Base-by-base conservation (phyloP, 2,888 invertebrate genomes). In the Megalurothrips usitatus region DNA sequence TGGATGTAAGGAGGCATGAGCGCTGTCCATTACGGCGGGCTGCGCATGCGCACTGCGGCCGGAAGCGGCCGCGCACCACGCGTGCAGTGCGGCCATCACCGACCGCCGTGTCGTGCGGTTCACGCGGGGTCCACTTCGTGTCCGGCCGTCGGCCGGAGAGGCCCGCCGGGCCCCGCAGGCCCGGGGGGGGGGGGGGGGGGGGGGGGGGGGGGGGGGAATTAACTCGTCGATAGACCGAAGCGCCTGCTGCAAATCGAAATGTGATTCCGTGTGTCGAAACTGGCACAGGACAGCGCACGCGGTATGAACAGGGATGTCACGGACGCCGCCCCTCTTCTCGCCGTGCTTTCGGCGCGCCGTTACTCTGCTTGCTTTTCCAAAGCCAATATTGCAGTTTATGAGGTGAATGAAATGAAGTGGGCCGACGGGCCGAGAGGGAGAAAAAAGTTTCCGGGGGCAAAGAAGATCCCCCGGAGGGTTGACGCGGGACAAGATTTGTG, bases 321-420 rank as follows among this genome's bases (percentile, higher is more conserved):
- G 34, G 6, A 4, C 34, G 34, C 34, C 2, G 34, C 34, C 34
- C 34, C 34, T 43, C 34, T 6, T 4, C 34, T 43, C 34, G 3
- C 34, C 34, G 34, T 43, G 3, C 34, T 6, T 43, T 43, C 34
- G 34, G 34, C 34, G 34, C 68, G 26, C 68, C 68, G 68, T 75
- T 75, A 75, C 68, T 75, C 23, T 43, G 34, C 34, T 75, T 75
- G 68, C 68, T 26, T 43, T 43, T 58, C 26, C 68, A 75, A 75
- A 75, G 23, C 68, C 68, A 75, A 75, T 75, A 75, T 75, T 26
- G 68, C 68, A 75, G 68, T 75, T 75, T 75, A 75, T 75, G 68
- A 75, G 68, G 68, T 75, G 68, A 26, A 75, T 75, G 68, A 75
- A 75, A 75, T 75, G 68, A 75, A 75, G 68, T 75, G 68, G 68